A percentile compares a stretch with the other conserved stretches of the same genome.
Evolutionary conservation across 2,797 vertebrate genomes (phyloP).

Genomic region (Acanthiza pusilla): DNA sequence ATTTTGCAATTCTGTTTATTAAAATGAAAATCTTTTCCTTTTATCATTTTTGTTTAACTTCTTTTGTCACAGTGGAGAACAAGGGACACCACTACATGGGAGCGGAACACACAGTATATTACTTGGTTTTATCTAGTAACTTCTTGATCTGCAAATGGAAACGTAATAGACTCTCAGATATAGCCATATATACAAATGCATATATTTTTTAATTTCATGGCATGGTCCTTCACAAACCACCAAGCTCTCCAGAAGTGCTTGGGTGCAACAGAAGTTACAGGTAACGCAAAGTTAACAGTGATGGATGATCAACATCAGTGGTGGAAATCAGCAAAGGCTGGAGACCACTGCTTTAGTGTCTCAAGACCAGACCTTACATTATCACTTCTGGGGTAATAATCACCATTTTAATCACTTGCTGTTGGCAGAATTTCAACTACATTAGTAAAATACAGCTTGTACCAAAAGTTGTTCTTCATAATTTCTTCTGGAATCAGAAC

Average conservation of each 20-base stretch:
- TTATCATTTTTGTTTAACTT: neutral
- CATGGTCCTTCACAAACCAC: neutral
- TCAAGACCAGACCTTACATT: neutral
- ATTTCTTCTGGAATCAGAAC: neutral
- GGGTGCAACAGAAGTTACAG: neutral
- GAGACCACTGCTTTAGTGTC: neutral
- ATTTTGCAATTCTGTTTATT: neutral
- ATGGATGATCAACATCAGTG: neutral
- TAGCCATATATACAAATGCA: rapidly evolving
- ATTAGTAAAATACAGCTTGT: neutral
- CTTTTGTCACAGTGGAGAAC: neutral
- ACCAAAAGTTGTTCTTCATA: neutral
- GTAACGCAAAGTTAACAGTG: neutral
- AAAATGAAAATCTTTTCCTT: neutral
- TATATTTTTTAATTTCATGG: neutral
- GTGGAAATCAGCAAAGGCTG: neutral
- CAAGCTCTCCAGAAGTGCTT: neutral
- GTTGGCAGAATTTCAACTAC: neutral
- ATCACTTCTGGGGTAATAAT: neutral
- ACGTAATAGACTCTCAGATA: neutral
- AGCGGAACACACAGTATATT: neutral
- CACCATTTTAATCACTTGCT: neutral
- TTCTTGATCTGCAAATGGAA: neutral
- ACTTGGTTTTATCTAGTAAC: neutral
- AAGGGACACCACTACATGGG: rapidly evolving